phyloP scores from a whole-genome alignment of 2,888 invertebrate genomes.

The Andrena camellia region DNA sequence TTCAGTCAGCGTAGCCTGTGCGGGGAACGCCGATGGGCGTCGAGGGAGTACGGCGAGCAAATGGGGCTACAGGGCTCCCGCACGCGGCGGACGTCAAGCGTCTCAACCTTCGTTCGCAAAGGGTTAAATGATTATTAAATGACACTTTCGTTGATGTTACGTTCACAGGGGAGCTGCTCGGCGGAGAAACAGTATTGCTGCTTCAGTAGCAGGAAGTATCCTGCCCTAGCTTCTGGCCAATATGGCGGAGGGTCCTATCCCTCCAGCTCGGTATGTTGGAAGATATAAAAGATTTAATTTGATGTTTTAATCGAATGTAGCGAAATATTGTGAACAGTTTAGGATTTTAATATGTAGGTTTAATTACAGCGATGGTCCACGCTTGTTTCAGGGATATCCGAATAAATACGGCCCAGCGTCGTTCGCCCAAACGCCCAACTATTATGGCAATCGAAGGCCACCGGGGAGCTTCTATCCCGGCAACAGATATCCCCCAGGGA shows the following conservation, averaged over 20 bases:
- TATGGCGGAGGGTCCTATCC: constrained; percentile 65
- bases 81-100: no score
- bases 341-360: no score
- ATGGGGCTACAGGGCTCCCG: no score
- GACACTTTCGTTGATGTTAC: background rate
- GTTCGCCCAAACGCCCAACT: constrained; percentile 68
- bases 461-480: constrained; percentile 62
- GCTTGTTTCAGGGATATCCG: constrained; percentile 56
- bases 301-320: no score
- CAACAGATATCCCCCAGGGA: constrained; percentile 69
- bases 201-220: constrained; percentile 84
- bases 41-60: no score
- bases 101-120: no score
- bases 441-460: constrained; percentile 73
- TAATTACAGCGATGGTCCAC: background rate
- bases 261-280: constrained; percentile 66
- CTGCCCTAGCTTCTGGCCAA: constrained; percentile 59
- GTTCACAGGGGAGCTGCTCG: constrained; percentile 88
- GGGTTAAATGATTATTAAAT: no score
- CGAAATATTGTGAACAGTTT: no score
- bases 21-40: no score
- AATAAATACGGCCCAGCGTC: constrained; percentile 64
- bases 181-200: constrained; percentile 89
- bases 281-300: no score
- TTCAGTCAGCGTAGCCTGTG: no score